Evolutionary conservation across 1,140 invertebrate genomes (phyloP).

Genomic region (Nephotettix cincticeps): DNA sequence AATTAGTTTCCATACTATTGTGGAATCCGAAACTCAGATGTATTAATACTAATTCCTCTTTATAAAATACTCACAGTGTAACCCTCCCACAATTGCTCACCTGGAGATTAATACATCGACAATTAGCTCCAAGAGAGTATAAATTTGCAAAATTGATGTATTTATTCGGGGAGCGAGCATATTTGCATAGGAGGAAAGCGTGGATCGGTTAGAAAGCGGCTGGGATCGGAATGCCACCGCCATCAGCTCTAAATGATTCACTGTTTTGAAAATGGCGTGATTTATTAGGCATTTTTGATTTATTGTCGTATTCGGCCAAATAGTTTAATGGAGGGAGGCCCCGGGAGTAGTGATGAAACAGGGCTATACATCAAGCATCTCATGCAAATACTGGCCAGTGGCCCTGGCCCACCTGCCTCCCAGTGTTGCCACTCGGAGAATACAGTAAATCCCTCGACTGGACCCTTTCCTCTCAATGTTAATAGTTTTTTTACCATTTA

Average conservation of each 20-base stretch:
- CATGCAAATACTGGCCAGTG: background rate
- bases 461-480: too few species aligned
- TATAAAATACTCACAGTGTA: too few species aligned
- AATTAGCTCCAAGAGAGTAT: too few species aligned
- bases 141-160: constrained; percentile 3
- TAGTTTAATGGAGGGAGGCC: constrained; percentile 1
- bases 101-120: too few species aligned
- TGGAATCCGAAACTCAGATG: too few species aligned
- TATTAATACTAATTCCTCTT: too few species aligned
- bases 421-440: too few species aligned
- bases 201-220: background rate
- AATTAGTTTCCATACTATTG: too few species aligned
- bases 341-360: constrained; percentile 2
- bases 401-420: too few species aligned
- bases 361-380: background rate
- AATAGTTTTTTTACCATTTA: too few species aligned
- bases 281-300: constrained; percentile 10
- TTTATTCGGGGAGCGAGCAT: background rate
- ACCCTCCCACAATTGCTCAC: too few species aligned
- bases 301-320: constrained; percentile 13
- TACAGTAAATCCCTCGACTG: too few species aligned
- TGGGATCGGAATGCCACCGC: background rate
- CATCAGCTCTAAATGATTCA: constrained; percentile 17
- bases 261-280: constrained; percentile 17
- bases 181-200: background rate